Conservation (phyloP, 2,797 vertebrate species). For the Morelia viridis region DNA sequence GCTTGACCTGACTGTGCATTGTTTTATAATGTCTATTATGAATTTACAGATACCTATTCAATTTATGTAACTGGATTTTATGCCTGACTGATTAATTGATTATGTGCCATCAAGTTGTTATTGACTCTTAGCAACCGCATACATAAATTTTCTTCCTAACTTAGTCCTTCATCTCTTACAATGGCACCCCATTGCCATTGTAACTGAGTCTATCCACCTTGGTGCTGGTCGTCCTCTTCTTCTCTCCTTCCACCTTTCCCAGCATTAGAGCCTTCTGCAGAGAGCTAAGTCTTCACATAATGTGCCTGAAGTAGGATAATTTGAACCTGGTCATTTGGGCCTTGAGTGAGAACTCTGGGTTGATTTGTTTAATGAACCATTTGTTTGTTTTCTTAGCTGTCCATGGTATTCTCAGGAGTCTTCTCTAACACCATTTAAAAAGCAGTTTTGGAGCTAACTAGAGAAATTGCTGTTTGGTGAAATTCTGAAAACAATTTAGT, state of each 20-base stretch:
- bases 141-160: too few relatives aligned
- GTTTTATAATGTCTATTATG: conserved; percentile 51
- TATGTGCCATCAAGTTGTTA: too few relatives aligned
- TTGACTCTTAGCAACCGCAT: too few relatives aligned
- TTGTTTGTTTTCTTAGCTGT: background rate
- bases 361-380: background rate
- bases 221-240: background rate
- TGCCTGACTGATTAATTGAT: too few relatives aligned
- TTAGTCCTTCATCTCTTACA: too few relatives aligned
- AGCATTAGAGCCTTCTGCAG: background rate
- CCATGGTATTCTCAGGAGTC: background rate
- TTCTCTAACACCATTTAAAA: background rate
- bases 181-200: too few relatives aligned
- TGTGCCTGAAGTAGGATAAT: background rate
- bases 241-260: background rate
- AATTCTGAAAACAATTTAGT: background rate
- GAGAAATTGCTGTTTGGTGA: background rate
- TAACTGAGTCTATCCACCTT: background rate
- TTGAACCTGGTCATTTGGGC: background rate
- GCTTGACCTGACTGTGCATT: conserved; percentile 48
- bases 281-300: background rate
- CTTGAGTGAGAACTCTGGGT: background rate
- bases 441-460: background rate
- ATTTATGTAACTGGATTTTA: conserved; percentile 47
- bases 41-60: conserved; percentile 45